Evolutionary conservation across 2,797 vertebrate species (phyloP).

Genomic region (Dipus sagitta): DNA sequence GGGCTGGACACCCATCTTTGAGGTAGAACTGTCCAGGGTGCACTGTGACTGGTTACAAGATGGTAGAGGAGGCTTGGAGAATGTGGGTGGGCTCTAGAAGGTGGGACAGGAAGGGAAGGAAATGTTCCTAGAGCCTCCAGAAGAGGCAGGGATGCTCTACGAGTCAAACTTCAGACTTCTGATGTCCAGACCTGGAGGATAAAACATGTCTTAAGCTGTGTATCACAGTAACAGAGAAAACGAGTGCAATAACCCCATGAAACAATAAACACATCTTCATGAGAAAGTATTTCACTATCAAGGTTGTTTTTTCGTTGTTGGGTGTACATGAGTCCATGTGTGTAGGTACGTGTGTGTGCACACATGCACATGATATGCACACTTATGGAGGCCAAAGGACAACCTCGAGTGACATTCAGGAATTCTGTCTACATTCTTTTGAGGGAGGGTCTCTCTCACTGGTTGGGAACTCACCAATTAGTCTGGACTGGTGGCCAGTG

Average conservation of each 20-base stretch:
- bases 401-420: too few relatives aligned
- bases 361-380: too few relatives aligned
- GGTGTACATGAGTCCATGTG: neutral
- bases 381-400: too few relatives aligned
- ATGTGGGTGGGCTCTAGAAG: fast-evolving
- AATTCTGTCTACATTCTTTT: too few relatives aligned
- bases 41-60: neutral
- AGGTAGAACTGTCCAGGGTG: fast-evolving
- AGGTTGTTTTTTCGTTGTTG: neutral
- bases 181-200: neutral
- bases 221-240: neutral
- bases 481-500: too few relatives aligned
- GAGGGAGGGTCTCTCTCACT: too few relatives aligned
- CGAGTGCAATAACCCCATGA: fast-evolving
- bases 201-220: neutral
- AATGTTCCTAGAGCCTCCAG: neutral
- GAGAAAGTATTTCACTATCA: neutral
- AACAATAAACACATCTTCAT: neutral
- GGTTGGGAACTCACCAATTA: too few relatives aligned
- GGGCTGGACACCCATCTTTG: neutral
- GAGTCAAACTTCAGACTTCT: neutral
- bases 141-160: neutral
- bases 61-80: neutral
- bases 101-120: neutral
- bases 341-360: too few relatives aligned